Conservation (phyloP, 2,888 invertebrate species). For the Eurytoma adleriae region DNA sequence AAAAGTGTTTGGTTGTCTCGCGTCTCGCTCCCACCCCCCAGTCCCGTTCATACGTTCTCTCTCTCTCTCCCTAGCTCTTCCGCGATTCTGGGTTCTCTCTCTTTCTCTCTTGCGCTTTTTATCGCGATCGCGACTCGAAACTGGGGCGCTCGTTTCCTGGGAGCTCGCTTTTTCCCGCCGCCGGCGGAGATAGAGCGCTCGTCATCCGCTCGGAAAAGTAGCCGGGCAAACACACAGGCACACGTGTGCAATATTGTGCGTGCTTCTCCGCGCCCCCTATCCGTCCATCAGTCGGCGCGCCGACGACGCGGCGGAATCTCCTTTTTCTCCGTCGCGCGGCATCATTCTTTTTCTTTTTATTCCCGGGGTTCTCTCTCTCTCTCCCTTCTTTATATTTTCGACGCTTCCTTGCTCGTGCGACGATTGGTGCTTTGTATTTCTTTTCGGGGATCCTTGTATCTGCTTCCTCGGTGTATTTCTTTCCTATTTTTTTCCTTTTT, state of each 20-base stretch:
- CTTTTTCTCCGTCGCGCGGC: not conserved
- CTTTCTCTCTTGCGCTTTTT: conserved; percentile 14
- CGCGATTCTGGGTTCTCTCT: too few relatives aligned
- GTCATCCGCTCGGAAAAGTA: conserved; percentile 22
- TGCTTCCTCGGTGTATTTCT: conserved; percentile 16
- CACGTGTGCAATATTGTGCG: conserved; percentile 61
- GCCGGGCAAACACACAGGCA: conserved; percentile 57
- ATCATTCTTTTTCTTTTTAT: conserved; percentile 12
- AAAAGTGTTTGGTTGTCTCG: conserved; percentile 43
- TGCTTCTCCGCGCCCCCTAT: conserved; percentile 57
- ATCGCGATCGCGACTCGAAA: conserved; percentile 27
- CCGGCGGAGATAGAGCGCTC: conserved; percentile 22
- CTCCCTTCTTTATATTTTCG: not conserved
- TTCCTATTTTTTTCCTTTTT: conserved; percentile 2
- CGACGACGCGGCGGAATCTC: not conserved
- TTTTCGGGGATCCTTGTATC: not conserved
- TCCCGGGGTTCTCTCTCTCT: not conserved
- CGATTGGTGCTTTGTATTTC: not conserved
- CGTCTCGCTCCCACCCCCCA: not conserved
- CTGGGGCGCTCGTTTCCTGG: conserved; percentile 21
- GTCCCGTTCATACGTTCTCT: not conserved
- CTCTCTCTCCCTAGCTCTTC: too few relatives aligned
- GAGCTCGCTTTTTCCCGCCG: conserved; percentile 26
- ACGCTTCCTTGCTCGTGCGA: conserved; percentile 2
- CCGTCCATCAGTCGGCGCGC: not conserved